Percentiles rank a stretch among this genome's conserved stretches.
phyloP scores from a whole-genome alignment of 1,140 invertebrate species.

The Heliconius hermathena region DNA sequence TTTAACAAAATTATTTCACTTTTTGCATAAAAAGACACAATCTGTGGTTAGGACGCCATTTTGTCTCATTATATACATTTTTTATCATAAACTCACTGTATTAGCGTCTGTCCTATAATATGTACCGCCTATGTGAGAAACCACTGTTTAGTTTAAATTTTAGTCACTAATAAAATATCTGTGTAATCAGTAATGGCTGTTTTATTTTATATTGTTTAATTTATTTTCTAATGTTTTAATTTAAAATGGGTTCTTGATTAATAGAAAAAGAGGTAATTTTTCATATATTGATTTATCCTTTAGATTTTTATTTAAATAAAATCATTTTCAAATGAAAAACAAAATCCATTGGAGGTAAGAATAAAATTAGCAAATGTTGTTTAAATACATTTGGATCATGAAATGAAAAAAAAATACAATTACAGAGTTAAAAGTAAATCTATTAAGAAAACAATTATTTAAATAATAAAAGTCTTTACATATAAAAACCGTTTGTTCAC shows the following conservation, averaged over 20 bases:
- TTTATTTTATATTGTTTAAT: background rate
- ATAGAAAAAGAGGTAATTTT: no score
- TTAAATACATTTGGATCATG: no score
- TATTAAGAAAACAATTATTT: no score
- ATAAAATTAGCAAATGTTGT: no score
- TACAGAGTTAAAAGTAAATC: no score
- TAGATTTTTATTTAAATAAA: no score
- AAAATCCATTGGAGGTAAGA: no score
- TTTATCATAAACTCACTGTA: background rate
- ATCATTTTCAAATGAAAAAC: no score
- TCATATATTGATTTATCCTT: no score
- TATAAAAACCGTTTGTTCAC: no score
- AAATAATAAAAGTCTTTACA: no score
- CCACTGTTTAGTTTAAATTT: slow-evolving; percentile 9
- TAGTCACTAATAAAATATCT: slow-evolving; percentile 15
- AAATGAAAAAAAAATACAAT: no score
- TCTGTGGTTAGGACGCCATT: background rate
- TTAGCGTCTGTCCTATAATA: slow-evolving; percentile 10
- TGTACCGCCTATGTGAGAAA: slow-evolving; percentile 12
- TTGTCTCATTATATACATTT: background rate
- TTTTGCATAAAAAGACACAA: background rate
- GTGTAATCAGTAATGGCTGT: slow-evolving; percentile 5
- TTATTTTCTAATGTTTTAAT: background rate
- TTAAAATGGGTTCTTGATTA: background rate
- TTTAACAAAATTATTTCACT: background rate